A percentile compares a stretch with the other conserved stretches of the same genome.
Evolutionary conservation across 2,888 invertebrate genomes (phyloP).

Genomic region (Melinopterus prodromus): DNA sequence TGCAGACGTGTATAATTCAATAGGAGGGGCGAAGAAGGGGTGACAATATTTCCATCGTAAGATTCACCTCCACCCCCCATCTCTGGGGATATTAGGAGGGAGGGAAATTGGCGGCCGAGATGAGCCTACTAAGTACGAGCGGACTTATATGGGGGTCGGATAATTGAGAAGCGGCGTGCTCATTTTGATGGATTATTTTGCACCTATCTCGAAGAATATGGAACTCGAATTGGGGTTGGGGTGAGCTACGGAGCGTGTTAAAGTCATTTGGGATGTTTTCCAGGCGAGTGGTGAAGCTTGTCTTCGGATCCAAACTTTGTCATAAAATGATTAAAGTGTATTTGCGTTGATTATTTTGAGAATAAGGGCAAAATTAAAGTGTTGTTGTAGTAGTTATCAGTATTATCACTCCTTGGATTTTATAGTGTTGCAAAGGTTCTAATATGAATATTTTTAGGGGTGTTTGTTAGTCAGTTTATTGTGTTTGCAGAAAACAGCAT

Average conservation of each 20-base stretch:
- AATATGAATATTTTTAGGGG: no score
- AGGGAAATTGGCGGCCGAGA: not conserved
- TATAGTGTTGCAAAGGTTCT: not conserved
- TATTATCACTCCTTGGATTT: not conserved
- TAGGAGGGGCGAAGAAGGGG: constrained; percentile 16
- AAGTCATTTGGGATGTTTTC: constrained; percentile 13
- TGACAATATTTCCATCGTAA: constrained; percentile 14
- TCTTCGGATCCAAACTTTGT: not conserved
- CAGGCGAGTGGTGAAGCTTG: not conserved
- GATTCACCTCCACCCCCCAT: not conserved
- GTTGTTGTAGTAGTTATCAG: not conserved
- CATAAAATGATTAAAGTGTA: constrained; percentile 10
- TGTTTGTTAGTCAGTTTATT: no score
- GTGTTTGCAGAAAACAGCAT: no score
- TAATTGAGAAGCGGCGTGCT: constrained; percentile 20
- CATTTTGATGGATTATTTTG: constrained; percentile 24
- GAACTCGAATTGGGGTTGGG: not conserved
- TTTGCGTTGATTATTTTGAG: not conserved
- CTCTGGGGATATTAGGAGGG: not conserved
- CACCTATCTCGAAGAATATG: constrained; percentile 19
- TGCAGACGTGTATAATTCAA: constrained; percentile 27
- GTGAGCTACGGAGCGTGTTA: not conserved
- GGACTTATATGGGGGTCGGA: constrained; percentile 7
- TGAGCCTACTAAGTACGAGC: constrained; percentile 20
- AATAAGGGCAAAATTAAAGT: not conserved